phyloP scores from a whole-genome alignment of 2,888 invertebrate species.

The Morpho achilles region DNA sequence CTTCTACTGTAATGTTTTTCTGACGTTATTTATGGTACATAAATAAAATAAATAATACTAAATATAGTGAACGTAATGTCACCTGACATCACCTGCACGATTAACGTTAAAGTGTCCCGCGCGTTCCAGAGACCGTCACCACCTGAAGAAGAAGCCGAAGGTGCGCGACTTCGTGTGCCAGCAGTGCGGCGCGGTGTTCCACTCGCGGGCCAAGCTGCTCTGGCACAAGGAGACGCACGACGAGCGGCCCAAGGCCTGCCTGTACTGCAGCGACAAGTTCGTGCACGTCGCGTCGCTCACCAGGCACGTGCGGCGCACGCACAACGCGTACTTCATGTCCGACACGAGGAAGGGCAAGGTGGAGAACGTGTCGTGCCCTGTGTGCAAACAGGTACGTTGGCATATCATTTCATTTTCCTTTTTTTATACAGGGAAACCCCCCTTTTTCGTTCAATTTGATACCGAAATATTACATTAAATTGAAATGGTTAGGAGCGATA shows the following conservation, averaged over 20 bases:
- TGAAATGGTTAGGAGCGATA: too few species aligned
- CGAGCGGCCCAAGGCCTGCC: conserved; percentile 89
- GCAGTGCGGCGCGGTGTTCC: conserved; percentile 89
- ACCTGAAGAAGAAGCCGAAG: conserved; percentile 85
- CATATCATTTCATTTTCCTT: not conserved
- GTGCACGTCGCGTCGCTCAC: conserved; percentile 90
- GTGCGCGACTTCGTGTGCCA: conserved; percentile 85
- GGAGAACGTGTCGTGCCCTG: conserved; percentile 87
- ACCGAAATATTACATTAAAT: too few species aligned
- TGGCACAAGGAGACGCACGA: conserved; percentile 94
- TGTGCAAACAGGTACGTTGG: conserved; percentile 80
- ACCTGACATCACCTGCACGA: not conserved
- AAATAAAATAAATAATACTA: too few species aligned
- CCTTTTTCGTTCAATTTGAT: too few species aligned
- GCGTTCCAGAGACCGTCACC: conserved; percentile 81
- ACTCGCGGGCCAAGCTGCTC: conserved; percentile 89
- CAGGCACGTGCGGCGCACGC: conserved; percentile 89
- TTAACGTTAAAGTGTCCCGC: not conserved
- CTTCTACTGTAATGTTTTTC: too few species aligned
- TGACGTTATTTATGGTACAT: too few species aligned
- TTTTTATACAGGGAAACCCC: too few species aligned
- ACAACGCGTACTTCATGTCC: conserved; percentile 87
- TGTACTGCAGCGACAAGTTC: conserved; percentile 92
- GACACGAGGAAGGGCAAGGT: conserved; percentile 81
- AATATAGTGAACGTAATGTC: too few species aligned